Base-by-base conservation (phyloP, 2,888 invertebrate species). In the Cheilosia scutellata region DNA sequence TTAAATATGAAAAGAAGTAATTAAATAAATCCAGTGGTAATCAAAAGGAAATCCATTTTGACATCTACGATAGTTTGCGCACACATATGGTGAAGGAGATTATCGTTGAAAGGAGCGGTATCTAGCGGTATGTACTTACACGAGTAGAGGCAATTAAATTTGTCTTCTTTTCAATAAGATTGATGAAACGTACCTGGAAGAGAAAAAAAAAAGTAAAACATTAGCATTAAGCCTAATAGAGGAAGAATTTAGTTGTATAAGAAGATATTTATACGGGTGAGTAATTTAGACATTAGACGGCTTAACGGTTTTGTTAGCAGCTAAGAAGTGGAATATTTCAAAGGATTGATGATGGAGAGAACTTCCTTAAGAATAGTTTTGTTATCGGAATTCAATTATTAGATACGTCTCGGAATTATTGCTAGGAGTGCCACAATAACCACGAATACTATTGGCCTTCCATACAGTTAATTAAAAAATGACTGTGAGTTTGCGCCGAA, bases 141-240 rank as follows among this genome's bases (percentile, higher is more conserved):
- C 53, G 49, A 60, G 51, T 29, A 40, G 55, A 9, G 25, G 55
- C 42, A 84, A 79, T 70, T 49, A 80, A 80, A 71, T 66, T 72
- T 53, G 60, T 33, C 47, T 47, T 40, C 47, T 60, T 71, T 31
- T 2, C 55, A 60, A 58, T 40, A 62, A 49, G 60, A 75, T 65
- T 84, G 71, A 71, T 66, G 75, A 55, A 49, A 84, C 80, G 49
- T 84, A 84, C 84, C 84, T 84, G 84, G 5, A 84, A 63, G 27
- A 33, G 57, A 53, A 16, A 60, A 25, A 83, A 60, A 13, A 68
- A 62, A 40, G 16, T 4, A 70, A 44, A 4, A 29, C 33, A 63
- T 66, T 68, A 76, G 58, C 20, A 42, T 49, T 16, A 9, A 55
- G 68, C 42, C 31, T 68, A 4, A 9, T 9, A 40, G 13, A 55